phyloP scores from a whole-genome alignment of 1,140 invertebrate species.

The Brachionus rotundiformis region DNA sequence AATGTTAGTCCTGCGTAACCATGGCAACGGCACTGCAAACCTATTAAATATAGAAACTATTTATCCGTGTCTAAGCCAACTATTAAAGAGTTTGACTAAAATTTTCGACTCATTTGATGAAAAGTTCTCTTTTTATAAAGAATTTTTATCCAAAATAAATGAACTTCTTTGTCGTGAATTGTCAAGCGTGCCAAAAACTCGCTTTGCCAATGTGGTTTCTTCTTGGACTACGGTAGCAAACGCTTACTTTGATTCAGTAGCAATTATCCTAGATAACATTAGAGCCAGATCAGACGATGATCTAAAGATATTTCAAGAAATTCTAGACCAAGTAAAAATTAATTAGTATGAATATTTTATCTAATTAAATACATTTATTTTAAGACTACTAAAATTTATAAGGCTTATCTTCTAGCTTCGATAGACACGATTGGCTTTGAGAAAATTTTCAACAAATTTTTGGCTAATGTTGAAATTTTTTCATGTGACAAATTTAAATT shows the following conservation, averaged over 20 bases:
- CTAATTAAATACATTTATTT: too few relatives aligned
- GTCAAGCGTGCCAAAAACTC: neutral
- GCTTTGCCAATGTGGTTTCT: neutral
- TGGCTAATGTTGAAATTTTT: neutral
- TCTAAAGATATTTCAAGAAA: neutral
- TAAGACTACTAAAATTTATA: neutral
- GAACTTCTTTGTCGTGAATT: conserved; percentile 11
- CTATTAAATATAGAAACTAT: conserved; percentile 20
- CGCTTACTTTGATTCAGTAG: conserved; percentile 24
- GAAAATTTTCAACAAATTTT: conserved; percentile 17
- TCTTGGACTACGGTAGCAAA: neutral
- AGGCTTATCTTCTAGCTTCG: neutral
- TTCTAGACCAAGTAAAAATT: neutral
- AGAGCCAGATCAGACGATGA: neutral
- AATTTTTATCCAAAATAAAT: conserved; percentile 6
- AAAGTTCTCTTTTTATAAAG: conserved; percentile 28
- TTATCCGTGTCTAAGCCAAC: conserved; percentile 7
- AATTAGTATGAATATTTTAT: neutral
- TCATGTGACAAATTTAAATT: neutral
- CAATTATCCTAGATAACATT: neutral
- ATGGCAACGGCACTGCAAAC: conserved; percentile 36
- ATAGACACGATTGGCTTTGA: neutral
- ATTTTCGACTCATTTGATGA: conserved; percentile 8
- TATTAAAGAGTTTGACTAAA: neutral
- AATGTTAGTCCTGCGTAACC: conserved; percentile 9